Evolutionary conservation across 2,797 vertebrate genomes (phyloP), one percentile per base, ranked within the genome.

Genomic region (Sebastes cheni): DNA sequence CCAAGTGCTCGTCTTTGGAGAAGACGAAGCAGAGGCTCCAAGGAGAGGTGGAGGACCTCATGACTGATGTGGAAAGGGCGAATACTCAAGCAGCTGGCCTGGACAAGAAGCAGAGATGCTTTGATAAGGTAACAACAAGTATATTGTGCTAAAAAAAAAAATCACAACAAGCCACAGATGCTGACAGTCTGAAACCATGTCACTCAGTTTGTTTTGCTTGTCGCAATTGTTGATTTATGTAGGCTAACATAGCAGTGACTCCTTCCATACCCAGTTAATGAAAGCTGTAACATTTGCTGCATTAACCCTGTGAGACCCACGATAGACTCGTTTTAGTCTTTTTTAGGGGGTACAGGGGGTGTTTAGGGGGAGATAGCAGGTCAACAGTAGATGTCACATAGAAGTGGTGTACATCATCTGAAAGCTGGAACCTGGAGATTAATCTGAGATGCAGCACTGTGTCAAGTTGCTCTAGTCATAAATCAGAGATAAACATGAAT

Each of bases 1-100:
- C 96, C 60, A 97, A 97, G 71, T 96, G 95, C 46, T 95, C 95
- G 2, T 97, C 96, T 34, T 90, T 97, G 72, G 96, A 97, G 72
- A 97, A 97, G 93, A 97, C 96, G 0, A 97, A 97, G 81, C 96
- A 96, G 90, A 86, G 96, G 59, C 92, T 97, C 13, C 96, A 96
- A 85, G 96, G 95, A 74, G 96, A 97, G 74, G 96, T 97, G 78
- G 96, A 97, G 52, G 96, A 97, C 62, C 90, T 97, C 69, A 96
- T 96, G 96, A 86, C 94, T 42, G 96, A 97, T 0, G 91, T 96
- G 72, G 96, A 97, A 29, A 89, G 95, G 54, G 85, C 95, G 0
- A 96, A 96, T 1, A 91, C 96, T n/a, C 95, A 94, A 58, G 96
- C 95, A 0, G 93, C 95, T 9, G 85, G 91, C 8, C 92, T 97